Conservation (phyloP, 30 jellyfish, hydroid and myxozoan species). For the Phacellophora camtschatica region DNA sequence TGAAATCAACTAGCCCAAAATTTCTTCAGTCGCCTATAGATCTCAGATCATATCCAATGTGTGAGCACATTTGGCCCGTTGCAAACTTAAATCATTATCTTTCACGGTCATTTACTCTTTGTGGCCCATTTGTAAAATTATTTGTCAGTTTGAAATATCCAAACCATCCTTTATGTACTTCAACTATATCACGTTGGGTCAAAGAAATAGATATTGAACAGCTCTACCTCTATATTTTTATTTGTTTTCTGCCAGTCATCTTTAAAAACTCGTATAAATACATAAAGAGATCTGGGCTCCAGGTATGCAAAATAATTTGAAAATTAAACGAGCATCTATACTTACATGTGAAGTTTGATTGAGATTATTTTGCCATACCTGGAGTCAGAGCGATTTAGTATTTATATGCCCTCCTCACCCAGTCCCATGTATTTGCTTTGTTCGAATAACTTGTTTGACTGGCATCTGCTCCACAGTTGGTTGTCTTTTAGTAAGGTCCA, state of each 20-base stretch:
- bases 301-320: background rate
- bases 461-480: too few species aligned
- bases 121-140: background rate
- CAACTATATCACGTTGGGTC: slow-evolving; percentile 7
- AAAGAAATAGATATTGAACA: background rate
- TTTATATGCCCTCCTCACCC: slow-evolving; percentile 12
- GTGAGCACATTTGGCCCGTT: slow-evolving; percentile 14
- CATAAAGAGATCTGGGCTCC: background rate
- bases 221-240: background rate
- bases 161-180: background rate
- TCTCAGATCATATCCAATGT: background rate
- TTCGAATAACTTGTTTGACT: background rate
- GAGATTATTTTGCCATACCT: slow-evolving; percentile 17
- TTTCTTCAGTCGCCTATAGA: slow-evolving; percentile 41
- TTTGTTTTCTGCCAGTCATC: background rate
- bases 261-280: slow-evolving; percentile 3
- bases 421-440: background rate
- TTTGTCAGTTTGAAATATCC: background rate
- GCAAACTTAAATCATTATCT: background rate
- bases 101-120: background rate
- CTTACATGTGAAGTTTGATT: background rate
- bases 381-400: background rate
- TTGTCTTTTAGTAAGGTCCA: too few species aligned
- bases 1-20: slow-evolving; percentile 6
- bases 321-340: slow-evolving; percentile 4